Conservation (phyloP, 2,113 vertebrate species). For the Suncus etruscus region DNA sequence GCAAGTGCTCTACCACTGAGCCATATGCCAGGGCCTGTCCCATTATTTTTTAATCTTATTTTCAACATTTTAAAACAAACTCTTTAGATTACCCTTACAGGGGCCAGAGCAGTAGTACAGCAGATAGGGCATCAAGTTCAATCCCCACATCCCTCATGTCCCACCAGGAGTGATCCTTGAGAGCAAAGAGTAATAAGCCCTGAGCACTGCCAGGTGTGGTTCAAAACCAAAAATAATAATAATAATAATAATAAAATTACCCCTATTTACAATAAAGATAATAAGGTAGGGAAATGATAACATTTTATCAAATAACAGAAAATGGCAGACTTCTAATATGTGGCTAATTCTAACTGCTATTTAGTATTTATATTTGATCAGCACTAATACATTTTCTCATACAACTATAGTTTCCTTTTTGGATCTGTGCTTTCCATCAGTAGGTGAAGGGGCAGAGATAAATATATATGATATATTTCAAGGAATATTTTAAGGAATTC, state of each 20-base stretch:
- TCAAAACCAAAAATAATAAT: too few relatives aligned
- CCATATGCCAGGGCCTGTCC: too few relatives aligned
- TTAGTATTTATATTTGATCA: conserved; percentile 14
- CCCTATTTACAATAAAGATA: conserved; percentile 29
- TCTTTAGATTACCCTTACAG: neutral
- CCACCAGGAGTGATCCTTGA: too few relatives aligned
- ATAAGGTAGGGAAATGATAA: neutral
- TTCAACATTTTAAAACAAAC: conserved; percentile 15
- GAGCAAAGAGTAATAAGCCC: too few relatives aligned
- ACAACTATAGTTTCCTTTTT: conserved; percentile 51
- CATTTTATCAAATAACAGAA: conserved; percentile 13
- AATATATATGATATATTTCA: neutral
- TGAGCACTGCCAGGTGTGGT: too few relatives aligned
- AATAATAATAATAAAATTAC: neutral
- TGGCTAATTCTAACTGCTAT: conserved; percentile 34
- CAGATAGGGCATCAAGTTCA: too few relatives aligned
- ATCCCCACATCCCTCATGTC: too few relatives aligned
- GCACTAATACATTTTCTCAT: conserved; percentile 29
- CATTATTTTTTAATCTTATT: conserved; percentile 41
- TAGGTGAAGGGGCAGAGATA: conserved; percentile 7
- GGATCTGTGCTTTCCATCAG: neutral
- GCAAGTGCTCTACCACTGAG: too few relatives aligned
- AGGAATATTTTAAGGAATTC: neutral
- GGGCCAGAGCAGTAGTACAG: too few relatives aligned
- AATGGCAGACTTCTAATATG: neutral